These are phyloP conservation scores for Arctia plantaginis DNA, from an alignment of 2,888 invertebrate genomes.

Conservation along the genomic window DNA sequence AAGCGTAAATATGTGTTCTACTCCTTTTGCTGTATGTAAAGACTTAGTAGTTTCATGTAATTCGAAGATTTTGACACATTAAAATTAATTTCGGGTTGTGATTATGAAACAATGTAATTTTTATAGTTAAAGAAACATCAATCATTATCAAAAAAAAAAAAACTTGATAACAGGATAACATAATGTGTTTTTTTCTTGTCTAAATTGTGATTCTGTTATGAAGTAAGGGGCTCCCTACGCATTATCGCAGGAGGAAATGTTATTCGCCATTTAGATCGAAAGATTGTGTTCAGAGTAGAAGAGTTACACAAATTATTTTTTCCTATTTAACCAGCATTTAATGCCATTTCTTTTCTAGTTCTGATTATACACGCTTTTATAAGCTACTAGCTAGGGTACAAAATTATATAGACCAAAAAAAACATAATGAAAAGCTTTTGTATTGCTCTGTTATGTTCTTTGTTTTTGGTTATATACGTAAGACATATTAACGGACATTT, in stretches of 20 bases:
- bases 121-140: not conserved
- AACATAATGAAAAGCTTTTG: no score
- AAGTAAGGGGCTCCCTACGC: not conserved
- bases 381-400: not conserved
- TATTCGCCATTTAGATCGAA: not conserved
- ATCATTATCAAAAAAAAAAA: not conserved
- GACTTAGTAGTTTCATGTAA: no score
- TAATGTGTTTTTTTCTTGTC: slow-evolving; percentile 1
- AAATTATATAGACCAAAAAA: not conserved
- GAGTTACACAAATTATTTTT: not conserved
- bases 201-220: not conserved
- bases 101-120: no score
- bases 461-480: no score
- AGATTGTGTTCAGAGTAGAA: not conserved
- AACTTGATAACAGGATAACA: not conserved
- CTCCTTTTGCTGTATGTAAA: not conserved
- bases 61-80: not conserved
- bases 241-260: slow-evolving; percentile 4
- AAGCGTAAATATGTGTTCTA: not conserved
- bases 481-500: no score
- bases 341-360: not conserved
- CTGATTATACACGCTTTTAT: not conserved
- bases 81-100: no score
- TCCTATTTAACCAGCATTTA: not conserved
- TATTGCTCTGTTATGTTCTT: no score